phyloP scores from a whole-genome alignment of 2,888 invertebrate species.

The Acrocyrtus sp. region DNA sequence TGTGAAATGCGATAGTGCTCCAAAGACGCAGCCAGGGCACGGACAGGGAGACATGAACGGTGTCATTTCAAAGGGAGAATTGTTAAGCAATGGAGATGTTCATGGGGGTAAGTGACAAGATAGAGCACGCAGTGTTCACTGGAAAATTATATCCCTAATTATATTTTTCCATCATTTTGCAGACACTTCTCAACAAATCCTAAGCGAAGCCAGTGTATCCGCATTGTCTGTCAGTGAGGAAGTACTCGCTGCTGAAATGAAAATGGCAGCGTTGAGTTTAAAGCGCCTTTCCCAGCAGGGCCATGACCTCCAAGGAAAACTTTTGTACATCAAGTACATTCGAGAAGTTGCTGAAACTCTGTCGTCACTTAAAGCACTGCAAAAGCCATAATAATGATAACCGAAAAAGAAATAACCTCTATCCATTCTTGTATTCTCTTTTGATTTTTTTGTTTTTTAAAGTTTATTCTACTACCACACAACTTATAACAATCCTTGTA shows the following conservation, averaged over 20 bases:
- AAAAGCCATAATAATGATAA: conserved; percentile 19
- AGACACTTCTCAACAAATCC: too few relatives aligned
- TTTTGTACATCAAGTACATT: conserved; percentile 29
- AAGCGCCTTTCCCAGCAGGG: conserved; percentile 12
- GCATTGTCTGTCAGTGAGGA: conserved; percentile 11
- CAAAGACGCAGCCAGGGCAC: conserved; percentile 26
- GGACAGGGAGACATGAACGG: conserved; percentile 7
- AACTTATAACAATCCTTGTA: too few relatives aligned
- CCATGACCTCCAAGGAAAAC: conserved; percentile 28
- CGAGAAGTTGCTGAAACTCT: conserved; percentile 36
- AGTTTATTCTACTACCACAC: too few relatives aligned
- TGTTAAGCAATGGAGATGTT: conserved; percentile 22
- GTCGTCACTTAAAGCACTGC: conserved; percentile 9
- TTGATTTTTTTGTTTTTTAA: too few relatives aligned
- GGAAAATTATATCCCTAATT: too few relatives aligned
- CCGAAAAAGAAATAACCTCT: too few relatives aligned
- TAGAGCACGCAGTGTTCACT: too few relatives aligned
- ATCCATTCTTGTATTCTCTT: too few relatives aligned
- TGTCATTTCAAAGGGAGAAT: background rate
- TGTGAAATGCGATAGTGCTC: conserved; percentile 27
- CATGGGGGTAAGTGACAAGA: too few relatives aligned
- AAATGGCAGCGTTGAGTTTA: conserved; percentile 8
- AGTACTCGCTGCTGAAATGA: conserved; percentile 19
- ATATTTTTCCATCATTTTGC: too few relatives aligned
- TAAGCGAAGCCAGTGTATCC: too few relatives aligned